phyloP scores from a whole-genome alignment of 2,113 vertebrate genomes.

The Bettongia penicillata region DNA sequence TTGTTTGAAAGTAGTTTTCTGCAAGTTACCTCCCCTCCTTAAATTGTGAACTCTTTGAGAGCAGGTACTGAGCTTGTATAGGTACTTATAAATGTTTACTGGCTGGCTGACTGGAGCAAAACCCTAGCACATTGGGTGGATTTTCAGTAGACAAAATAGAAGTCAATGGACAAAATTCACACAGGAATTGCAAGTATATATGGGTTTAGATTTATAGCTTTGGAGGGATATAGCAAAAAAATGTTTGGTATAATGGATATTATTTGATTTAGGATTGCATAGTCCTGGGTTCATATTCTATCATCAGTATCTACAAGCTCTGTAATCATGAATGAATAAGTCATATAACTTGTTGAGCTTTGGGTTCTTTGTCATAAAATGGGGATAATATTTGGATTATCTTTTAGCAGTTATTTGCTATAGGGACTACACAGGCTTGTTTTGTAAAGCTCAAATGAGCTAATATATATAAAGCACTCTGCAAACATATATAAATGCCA shows the following conservation, averaged over 20 bases:
- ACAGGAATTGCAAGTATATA: background rate
- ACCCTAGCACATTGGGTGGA: background rate
- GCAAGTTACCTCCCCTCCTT: background rate
- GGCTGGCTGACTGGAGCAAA: background rate
- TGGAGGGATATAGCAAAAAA: background rate
- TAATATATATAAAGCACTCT: background rate
- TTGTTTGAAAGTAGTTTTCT: background rate
- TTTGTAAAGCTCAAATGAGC: background rate
- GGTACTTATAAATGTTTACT: background rate
- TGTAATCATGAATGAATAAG: background rate
- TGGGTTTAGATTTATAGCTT: background rate
- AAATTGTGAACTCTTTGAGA: background rate
- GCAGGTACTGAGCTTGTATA: background rate
- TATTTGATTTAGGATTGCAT: background rate
- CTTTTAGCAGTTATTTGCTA: background rate
- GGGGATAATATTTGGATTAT: background rate
- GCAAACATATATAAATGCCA: background rate
- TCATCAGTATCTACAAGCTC: background rate
- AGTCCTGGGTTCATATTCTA: background rate
- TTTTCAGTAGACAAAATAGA: background rate
- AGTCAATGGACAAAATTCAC: background rate
- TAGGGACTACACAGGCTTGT: background rate
- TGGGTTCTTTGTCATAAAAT: background rate
- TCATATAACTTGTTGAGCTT: background rate
- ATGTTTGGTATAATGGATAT: background rate